These are phyloP conservation scores for Lasiommata megera DNA, from an alignment of 2,888 invertebrate genomes.

Conservation along the genomic window DNA sequence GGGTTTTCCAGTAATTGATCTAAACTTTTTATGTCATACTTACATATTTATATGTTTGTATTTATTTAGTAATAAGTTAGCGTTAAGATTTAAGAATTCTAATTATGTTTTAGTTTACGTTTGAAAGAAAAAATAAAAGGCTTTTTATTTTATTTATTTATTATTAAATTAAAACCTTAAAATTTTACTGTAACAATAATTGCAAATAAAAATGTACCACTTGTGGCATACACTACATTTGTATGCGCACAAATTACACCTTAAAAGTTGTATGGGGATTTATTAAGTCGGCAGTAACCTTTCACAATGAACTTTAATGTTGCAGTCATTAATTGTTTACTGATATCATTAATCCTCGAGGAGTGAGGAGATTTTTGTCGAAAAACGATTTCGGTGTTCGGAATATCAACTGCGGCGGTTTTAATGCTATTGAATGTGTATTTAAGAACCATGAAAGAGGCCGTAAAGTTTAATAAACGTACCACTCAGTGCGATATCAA, in stretches of 20 bases:
- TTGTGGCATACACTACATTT: too few species aligned
- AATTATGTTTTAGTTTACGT: too few species aligned
- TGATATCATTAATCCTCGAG: slow-evolving; percentile 1
- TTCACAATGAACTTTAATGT: slow-evolving; percentile 2
- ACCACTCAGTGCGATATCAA: background rate
- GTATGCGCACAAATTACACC: background rate
- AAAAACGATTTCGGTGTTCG: slow-evolving; percentile 7
- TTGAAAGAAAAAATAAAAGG: too few species aligned
- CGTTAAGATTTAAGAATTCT: too few species aligned
- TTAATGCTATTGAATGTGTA: slow-evolving; percentile 14
- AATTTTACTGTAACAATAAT: too few species aligned
- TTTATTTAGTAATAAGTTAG: too few species aligned
- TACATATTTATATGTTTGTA: too few species aligned
- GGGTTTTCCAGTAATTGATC: too few species aligned
- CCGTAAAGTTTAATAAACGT: background rate
- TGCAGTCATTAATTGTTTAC: slow-evolving; percentile 10
- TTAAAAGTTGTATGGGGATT: background rate
- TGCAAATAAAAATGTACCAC: too few species aligned
- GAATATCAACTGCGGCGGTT: slow-evolving; percentile 1
- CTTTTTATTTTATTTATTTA: too few species aligned
- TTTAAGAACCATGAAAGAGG: slow-evolving; percentile 11
- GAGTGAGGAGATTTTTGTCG: slow-evolving; percentile 4
- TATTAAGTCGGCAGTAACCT: background rate
- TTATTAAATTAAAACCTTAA: too few species aligned
- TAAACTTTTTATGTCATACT: too few species aligned